phyloP scores from a whole-genome alignment of 2,888 invertebrate species.

The Dasysyrphus tricinctus region DNA sequence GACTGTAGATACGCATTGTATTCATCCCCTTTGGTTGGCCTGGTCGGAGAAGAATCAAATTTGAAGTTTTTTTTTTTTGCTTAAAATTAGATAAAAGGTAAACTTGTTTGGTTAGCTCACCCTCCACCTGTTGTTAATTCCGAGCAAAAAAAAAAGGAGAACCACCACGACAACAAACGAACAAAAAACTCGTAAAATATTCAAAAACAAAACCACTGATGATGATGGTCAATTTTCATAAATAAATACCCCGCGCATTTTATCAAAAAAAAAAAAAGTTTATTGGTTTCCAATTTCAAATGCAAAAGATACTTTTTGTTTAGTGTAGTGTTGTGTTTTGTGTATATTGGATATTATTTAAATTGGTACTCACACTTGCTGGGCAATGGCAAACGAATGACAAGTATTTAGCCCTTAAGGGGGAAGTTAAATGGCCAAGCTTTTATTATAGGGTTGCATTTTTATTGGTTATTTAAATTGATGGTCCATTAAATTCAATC shows the following conservation, averaged over 20 bases:
- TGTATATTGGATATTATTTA: conserved; percentile 43
- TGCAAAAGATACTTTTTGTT: conserved; percentile 48
- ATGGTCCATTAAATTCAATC: conserved; percentile 72
- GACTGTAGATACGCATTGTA: background rate
- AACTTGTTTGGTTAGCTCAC: conserved; percentile 47
- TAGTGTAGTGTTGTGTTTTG: background rate
- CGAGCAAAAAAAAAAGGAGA: background rate
- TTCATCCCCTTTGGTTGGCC: conserved; percentile 2
- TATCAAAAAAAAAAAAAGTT: conserved; percentile 20
- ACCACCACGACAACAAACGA: background rate
- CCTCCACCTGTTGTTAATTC: conserved; percentile 34
- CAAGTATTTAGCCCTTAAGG: conserved; percentile 23
- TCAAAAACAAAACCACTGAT: conserved; percentile 36
- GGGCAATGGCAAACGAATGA: background rate
- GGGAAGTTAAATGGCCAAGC: conserved; percentile 40
- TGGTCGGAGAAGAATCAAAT: conserved; percentile 12
- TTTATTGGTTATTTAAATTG: conserved; percentile 55
- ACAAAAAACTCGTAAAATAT: conserved; percentile 40
- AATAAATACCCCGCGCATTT: conserved; percentile 58
- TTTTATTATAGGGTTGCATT: conserved; percentile 41
- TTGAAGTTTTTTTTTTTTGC: conserved; percentile 39
- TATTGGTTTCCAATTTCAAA: conserved; percentile 64
- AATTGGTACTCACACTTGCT: conserved; percentile 17
- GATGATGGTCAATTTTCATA: conserved; percentile 71
- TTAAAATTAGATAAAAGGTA: conserved; percentile 14